A percentile compares a stretch with the other conserved stretches of the same genome.
Conservation (phyloP, 2,797 vertebrate genomes). For the Hyperoplus lanceolatus region DNA sequence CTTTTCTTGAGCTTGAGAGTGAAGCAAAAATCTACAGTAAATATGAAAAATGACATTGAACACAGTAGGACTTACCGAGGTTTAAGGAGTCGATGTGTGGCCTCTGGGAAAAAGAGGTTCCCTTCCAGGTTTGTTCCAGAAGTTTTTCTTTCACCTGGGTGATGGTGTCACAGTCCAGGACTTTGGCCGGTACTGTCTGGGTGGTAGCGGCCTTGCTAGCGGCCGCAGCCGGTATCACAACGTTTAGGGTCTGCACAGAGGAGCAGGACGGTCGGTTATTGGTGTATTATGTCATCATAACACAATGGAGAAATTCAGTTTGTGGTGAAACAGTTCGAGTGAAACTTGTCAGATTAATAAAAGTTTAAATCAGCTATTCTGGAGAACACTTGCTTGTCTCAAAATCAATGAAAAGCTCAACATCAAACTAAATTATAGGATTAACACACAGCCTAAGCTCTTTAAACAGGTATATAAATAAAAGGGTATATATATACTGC, state of each 20-base stretch:
- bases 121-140: conserved; percentile 95
- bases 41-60: too few species aligned
- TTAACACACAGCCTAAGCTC: too few species aligned
- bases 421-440: too few species aligned
- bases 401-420: too few species aligned
- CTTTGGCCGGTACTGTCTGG: conserved; percentile 91
- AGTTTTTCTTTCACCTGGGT: conserved; percentile 98
- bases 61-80: conserved; percentile 86
- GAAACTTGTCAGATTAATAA: background rate
- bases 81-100: conserved; percentile 92
- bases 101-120: conserved; percentile 90
- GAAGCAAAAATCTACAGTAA: too few species aligned
- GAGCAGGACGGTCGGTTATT: background rate
- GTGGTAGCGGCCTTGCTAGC: conserved; percentile 75
- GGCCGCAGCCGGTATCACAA: conserved; percentile 84
- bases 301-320: background rate
- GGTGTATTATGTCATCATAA: background rate
- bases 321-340: background rate
- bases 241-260: conserved; percentile 91
- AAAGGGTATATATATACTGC: too few species aligned
- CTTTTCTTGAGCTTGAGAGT: too few species aligned
- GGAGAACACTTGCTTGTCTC: background rate
- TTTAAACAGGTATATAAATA: too few species aligned
- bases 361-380: background rate
- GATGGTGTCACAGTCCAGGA: conserved; percentile 97